Evolutionary conservation across 2,888 invertebrate species (phyloP).

Genomic region (Sarcophaga subvicina): DNA sequence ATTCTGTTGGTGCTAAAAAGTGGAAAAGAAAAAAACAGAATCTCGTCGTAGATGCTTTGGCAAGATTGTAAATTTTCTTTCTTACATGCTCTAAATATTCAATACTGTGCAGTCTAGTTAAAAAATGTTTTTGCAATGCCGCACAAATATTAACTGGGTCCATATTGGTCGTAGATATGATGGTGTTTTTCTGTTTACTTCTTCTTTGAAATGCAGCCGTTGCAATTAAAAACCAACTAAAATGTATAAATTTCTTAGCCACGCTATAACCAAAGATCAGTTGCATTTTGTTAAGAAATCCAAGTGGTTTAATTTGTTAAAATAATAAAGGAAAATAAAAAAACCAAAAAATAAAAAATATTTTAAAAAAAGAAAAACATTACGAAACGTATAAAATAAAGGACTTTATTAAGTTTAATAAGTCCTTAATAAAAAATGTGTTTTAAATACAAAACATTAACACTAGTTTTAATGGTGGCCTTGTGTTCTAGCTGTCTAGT

Average conservation of each 20-base stretch:
- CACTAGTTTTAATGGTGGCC: slow-evolving; percentile 71
- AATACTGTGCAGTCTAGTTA: slow-evolving; percentile 64
- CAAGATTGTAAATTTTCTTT: slow-evolving; percentile 46
- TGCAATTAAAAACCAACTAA: slow-evolving; percentile 68
- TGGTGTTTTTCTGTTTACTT: background rate
- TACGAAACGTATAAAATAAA: too few species aligned
- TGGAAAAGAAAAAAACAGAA: slow-evolving; percentile 38
- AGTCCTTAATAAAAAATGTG: slow-evolving; percentile 72
- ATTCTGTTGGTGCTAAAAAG: slow-evolving; percentile 60
- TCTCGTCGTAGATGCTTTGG: slow-evolving; percentile 29
- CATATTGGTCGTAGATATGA: slow-evolving; percentile 48
- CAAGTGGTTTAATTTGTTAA: slow-evolving; percentile 50
- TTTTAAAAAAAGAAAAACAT: slow-evolving; percentile 55
- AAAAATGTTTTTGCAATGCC: slow-evolving; percentile 23
- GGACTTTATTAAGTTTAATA: too few species aligned
- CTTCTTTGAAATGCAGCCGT: slow-evolving; percentile 25
- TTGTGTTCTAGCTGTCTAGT: slow-evolving; percentile 38
- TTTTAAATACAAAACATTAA: slow-evolving; percentile 72
- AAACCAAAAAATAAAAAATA: slow-evolving; percentile 14
- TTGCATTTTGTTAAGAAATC: slow-evolving; percentile 72
- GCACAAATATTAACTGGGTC: slow-evolving; percentile 55
- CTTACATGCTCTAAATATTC: slow-evolving; percentile 65
- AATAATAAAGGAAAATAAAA: slow-evolving; percentile 9
- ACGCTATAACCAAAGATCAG: slow-evolving; percentile 75
- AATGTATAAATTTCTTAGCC: slow-evolving; percentile 68